phyloP scores from a whole-genome alignment of 2,113 vertebrate genomes.

The Paradoxurus hermaphroditus region DNA sequence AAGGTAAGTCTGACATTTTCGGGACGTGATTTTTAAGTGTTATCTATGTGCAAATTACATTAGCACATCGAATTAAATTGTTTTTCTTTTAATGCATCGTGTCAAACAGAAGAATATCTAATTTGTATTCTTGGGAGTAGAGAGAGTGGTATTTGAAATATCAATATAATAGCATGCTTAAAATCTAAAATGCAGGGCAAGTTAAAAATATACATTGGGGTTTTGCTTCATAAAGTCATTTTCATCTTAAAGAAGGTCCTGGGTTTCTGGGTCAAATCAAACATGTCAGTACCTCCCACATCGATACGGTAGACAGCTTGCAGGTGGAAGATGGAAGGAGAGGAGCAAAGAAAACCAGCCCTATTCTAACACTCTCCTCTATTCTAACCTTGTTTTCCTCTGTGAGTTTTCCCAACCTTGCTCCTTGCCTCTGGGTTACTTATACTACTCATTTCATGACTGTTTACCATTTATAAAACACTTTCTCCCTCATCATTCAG shows the following conservation, averaged over 20 bases:
- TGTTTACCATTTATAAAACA: not conserved
- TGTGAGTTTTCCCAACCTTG: not conserved
- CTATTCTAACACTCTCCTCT: not conserved
- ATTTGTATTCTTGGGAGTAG: constrained; percentile 49
- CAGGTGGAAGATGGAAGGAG: not conserved
- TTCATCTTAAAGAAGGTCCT: constrained; percentile 25
- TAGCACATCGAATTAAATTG: constrained; percentile 56
- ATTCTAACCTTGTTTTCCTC: not conserved
- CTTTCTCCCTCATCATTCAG: not conserved
- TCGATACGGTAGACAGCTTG: not conserved
- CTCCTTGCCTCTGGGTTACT: not conserved
- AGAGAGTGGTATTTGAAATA: constrained; percentile 45
- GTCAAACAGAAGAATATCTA: constrained; percentile 58
- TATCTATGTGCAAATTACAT: constrained; percentile 55
- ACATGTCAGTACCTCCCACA: not conserved
- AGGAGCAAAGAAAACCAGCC: not conserved
- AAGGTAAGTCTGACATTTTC: constrained; percentile 65
- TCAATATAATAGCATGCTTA: constrained; percentile 30
- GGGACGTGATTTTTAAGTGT: constrained; percentile 49
- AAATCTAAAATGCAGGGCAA: constrained; percentile 42
- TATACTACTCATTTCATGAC: not conserved
- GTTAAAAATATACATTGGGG: not conserved
- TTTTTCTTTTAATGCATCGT: constrained; percentile 58
- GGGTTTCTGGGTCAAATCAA: constrained; percentile 13
- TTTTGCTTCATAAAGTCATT: constrained; percentile 32